phyloP scores from a whole-genome alignment of 2,797 vertebrate species.

The Pangasius krempfi region DNA sequence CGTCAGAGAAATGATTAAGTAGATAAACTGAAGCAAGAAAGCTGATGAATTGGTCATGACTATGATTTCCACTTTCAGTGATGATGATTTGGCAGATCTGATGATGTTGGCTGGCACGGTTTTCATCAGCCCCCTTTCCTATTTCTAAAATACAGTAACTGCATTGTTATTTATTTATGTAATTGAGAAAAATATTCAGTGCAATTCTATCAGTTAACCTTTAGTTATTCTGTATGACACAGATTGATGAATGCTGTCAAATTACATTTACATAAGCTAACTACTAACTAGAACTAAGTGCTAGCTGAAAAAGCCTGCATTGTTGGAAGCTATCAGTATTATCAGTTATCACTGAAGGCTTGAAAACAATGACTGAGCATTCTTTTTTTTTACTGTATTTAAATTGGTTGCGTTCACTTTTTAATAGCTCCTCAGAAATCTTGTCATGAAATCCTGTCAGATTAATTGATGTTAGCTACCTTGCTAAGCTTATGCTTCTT shows the following conservation, averaged over 20 bases:
- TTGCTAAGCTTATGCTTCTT: too few relatives aligned
- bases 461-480: neutral
- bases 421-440: neutral
- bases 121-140: neutral
- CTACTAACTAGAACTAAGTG: neutral
- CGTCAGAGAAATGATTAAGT: neutral
- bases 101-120: neutral
- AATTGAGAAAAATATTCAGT: neutral
- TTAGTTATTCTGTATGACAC: neutral
- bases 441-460: neutral
- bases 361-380: neutral
- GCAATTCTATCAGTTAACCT: neutral
- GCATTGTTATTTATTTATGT: neutral
- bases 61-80: neutral
- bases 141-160: neutral
- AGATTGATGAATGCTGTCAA: conserved; percentile 4
- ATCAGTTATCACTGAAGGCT: neutral
- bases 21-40: neutral
- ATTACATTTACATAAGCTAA: neutral
- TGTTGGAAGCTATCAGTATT: neutral
- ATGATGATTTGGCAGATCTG: neutral
- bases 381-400: neutral
- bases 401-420: neutral
- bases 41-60: neutral
- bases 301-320: neutral